These are phyloP conservation scores for Prionailurus bengalensis DNA, from an alignment of 2,113 vertebrate genomes.

Conservation along the genomic window DNA sequence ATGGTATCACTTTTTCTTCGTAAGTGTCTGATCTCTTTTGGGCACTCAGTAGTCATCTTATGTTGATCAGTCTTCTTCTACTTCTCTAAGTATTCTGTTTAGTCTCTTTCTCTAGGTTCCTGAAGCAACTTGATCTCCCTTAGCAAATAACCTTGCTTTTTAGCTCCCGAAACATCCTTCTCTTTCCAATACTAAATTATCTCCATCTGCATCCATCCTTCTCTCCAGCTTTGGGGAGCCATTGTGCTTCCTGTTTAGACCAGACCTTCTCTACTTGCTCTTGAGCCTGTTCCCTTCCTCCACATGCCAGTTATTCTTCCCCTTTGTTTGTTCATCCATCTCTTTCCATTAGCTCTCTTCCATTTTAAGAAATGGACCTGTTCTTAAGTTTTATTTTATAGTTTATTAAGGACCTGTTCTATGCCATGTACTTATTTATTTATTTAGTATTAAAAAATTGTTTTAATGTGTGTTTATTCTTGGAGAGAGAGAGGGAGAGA, in stretches of 20 bases:
- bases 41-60: background rate
- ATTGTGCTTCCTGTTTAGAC: background rate
- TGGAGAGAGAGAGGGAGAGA: too few species aligned
- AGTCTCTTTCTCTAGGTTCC: background rate
- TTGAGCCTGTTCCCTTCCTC: background rate
- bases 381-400: background rate
- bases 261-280: background rate
- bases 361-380: background rate
- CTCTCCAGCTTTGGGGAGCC: background rate
- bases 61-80: background rate
- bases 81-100: background rate
- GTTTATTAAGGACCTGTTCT: background rate
- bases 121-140: background rate
- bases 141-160: background rate
- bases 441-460: too few species aligned
- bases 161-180: background rate
- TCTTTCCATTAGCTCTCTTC: background rate
- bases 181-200: background rate
- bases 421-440: background rate
- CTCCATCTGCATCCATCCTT: background rate
- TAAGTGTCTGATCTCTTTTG: background rate
- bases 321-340: background rate
- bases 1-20: background rate
- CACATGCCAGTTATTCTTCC: background rate
- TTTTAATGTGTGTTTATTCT: too few species aligned